phyloP scores from a whole-genome alignment of 2,888 invertebrate species.

The Boloria selene region DNA sequence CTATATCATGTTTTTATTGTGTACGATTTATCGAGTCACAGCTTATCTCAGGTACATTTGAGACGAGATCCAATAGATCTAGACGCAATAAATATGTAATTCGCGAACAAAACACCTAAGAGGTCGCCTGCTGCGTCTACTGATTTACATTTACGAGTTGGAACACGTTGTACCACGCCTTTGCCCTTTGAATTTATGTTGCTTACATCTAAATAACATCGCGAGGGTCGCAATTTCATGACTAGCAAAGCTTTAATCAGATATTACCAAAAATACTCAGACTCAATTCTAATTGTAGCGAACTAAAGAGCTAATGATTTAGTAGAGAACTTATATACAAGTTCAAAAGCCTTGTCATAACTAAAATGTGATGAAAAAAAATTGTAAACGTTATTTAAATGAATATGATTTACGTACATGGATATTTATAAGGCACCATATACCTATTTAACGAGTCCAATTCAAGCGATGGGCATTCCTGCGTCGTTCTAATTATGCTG shows the following conservation, averaged over 20 bases:
- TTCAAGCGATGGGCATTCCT: slow-evolving; percentile 40
- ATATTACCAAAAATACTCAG: slow-evolving; percentile 14
- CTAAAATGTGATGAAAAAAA: not conserved
- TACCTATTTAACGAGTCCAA: slow-evolving; percentile 3
- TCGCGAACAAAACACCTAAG: slow-evolving; percentile 72
- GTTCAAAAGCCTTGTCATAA: not conserved
- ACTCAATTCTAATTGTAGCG: not conserved
- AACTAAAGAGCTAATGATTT: not conserved
- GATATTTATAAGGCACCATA: not conserved
- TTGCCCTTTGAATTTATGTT: slow-evolving; percentile 74
- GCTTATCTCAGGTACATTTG: slow-evolving; percentile 29
- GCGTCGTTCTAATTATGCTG: slow-evolving; percentile 55
- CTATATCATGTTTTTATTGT: slow-evolving; percentile 34
- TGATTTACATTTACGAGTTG: slow-evolving; percentile 69
- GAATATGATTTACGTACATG: slow-evolving; percentile 28
- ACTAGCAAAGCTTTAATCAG: slow-evolving; percentile 32
- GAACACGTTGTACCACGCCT: slow-evolving; percentile 67
- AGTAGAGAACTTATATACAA: not conserved
- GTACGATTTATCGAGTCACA: slow-evolving; percentile 37
- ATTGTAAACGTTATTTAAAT: not conserved
- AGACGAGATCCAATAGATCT: slow-evolving; percentile 49
- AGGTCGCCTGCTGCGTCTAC: slow-evolving; percentile 77
- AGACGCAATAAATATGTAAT: slow-evolving; percentile 67
- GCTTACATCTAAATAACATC: slow-evolving; percentile 65
- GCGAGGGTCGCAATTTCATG: slow-evolving; percentile 43